Conservation (phyloP, 23 tunicate species). For the Clavelina lepadiformis region DNA sequence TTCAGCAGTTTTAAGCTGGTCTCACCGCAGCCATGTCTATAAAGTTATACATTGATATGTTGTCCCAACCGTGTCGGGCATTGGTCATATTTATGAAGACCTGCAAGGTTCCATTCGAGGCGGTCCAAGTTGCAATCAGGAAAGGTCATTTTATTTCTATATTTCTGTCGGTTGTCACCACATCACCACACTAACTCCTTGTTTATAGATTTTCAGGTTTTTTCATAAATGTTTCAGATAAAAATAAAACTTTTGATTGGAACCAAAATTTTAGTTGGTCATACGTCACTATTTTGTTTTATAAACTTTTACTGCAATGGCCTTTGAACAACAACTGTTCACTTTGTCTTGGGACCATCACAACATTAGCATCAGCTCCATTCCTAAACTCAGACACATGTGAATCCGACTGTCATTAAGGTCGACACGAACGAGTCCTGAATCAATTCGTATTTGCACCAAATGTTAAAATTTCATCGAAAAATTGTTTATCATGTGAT, state of each 20-base stretch:
- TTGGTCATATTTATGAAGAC: slow-evolving; percentile 38
- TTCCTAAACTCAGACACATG: too few relatives aligned
- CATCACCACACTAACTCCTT: not conserved
- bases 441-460: too few relatives aligned
- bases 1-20: too few relatives aligned
- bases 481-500: not conserved
- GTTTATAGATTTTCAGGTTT: not conserved
- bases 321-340: too few relatives aligned
- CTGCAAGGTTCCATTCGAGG: slow-evolving; percentile 30
- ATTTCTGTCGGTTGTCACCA: not conserved
- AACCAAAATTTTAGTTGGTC: not conserved
- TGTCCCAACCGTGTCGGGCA: slow-evolving; percentile 88
- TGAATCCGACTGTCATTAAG: not conserved
- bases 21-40: slow-evolving; percentile 4
- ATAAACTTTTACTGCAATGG: too few relatives aligned
- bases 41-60: slow-evolving; percentile 41
- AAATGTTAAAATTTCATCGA: too few relatives aligned
- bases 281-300: not conserved
- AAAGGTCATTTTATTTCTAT: slow-evolving; percentile 52
- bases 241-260: too few relatives aligned
- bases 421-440: too few relatives aligned
- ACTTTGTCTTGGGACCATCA: too few relatives aligned
- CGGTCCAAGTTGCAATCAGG: slow-evolving; percentile 43
- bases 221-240: too few relatives aligned
- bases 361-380: too few relatives aligned